Evolutionary conservation across 2,888 invertebrate genomes (phyloP).

Genomic region (Seladonia tumulorum): DNA sequence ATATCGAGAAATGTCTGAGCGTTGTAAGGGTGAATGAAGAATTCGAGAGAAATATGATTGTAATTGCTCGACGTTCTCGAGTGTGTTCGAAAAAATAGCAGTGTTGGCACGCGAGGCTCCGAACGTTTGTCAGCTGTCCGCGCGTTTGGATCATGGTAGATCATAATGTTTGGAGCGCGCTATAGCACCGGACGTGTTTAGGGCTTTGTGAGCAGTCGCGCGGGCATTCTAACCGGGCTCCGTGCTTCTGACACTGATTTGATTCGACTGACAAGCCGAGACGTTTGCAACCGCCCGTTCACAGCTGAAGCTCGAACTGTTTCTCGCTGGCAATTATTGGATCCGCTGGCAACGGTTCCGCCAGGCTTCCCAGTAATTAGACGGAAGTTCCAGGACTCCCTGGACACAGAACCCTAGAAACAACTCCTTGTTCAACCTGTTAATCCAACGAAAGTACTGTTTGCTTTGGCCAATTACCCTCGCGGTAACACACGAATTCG

Average conservation of each 20-base stretch:
- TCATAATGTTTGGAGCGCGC: constrained; percentile 8
- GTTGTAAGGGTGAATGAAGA: background rate
- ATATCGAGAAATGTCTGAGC: no score
- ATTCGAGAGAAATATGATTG: background rate
- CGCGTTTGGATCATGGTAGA: background rate
- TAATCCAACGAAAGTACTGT: background rate
- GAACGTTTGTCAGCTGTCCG: background rate
- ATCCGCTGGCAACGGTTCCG: background rate
- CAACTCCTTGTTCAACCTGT: background rate
- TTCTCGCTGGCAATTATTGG: constrained; percentile 5
- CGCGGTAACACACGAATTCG: background rate
- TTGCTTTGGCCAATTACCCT: background rate
- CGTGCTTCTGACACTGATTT: constrained; percentile 11
- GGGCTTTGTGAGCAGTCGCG: background rate
- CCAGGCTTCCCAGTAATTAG: background rate
- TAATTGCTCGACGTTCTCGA: background rate
- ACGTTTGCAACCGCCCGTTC: constrained; percentile 5
- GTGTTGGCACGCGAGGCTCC: background rate
- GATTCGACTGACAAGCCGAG: constrained; percentile 15
- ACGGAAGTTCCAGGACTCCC: background rate
- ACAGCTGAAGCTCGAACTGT: background rate
- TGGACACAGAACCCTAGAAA: background rate
- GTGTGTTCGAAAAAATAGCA: background rate
- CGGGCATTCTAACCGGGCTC: background rate
- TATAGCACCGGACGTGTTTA: background rate